Evolutionary conservation across 1,140 invertebrate species (phyloP), one percentile per base, ranked within the genome.

Genomic region (Vanessa atalanta): DNA sequence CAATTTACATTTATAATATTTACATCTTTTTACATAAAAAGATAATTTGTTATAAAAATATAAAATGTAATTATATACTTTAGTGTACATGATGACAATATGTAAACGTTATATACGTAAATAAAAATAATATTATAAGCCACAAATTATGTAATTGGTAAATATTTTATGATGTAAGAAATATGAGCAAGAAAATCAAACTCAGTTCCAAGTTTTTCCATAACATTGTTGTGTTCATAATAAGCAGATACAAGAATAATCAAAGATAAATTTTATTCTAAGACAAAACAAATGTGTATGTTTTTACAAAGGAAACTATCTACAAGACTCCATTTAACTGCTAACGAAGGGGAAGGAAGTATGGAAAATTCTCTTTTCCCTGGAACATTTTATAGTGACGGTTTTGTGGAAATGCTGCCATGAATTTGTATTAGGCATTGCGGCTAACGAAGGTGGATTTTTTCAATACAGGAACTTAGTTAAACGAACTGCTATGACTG

Each of bases 391-490:
- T 71, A 63, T 51, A 71, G 61, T 47, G 57, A 71, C 57, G 57
- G 11, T 51, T 71, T 64, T 64, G 69, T 51, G 60, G 37, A 64
- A 71, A 71, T 43, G 57, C 69, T 65, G 69, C 16, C 60, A 65
- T 71, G 69, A 71, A 71, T 71, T 64, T 64, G 60, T 64, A 63
- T 64, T 50, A 69, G 66, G 53, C 53, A 31, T 16, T 47, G 53
- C 51, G 66, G 37, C 55, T 69, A 69, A 69, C 66, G 53, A 69
- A 69, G 51, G 66, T n/a, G 43, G 6, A 20, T 69, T 47, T 63
- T 60, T 70, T 57, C 43, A 70, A 70, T 61, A 48, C 37, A 63
- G 31, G 43, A 63, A 47, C 55, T 26, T n/a, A 63, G 60, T 53
- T 70, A 70, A 61, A 64, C 68, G 68, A 63, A 70, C 47, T 43